Percentiles rank a stretch among this genome's conserved stretches.
Conservation (phyloP, 2,113 vertebrate species). For the Anser cygnoides region DNA sequence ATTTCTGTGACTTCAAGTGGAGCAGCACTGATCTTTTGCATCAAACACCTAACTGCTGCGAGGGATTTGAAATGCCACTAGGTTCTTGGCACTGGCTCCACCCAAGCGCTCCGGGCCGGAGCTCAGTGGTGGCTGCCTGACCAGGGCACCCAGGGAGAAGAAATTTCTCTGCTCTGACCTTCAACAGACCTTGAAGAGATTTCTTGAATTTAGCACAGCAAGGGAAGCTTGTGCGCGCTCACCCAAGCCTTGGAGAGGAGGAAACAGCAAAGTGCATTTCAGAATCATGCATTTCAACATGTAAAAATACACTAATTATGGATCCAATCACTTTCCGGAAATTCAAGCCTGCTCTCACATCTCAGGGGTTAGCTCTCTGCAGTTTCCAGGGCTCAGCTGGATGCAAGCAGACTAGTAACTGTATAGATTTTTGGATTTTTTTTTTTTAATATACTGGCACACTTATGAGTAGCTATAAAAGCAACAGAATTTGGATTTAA, state of each 20-base stretch:
- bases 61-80: conserved; percentile 65
- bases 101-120: not conserved
- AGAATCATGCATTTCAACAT: not conserved
- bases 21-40: conserved; percentile 60
- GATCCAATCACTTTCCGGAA: not conserved
- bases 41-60: conserved; percentile 34
- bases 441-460: not conserved
- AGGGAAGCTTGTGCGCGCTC: not conserved
- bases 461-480: conserved; percentile 49
- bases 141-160: not conserved
- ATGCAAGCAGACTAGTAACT: conserved; percentile 44
- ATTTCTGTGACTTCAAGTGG: conserved; percentile 29
- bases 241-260: not conserved
- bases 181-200: conserved; percentile 26
- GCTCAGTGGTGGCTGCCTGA: not conserved
- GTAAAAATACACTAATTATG: conserved; percentile 21
- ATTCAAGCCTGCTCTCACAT: conserved; percentile 13
- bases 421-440: not conserved
- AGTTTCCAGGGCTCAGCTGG: conserved; percentile 47
- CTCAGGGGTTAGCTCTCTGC: conserved; percentile 11
- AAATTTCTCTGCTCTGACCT: conserved; percentile 23
- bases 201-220: not conserved
- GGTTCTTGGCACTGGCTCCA: conserved; percentile 20
- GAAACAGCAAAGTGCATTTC: not conserved
- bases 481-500: conserved; percentile 49